These are phyloP conservation scores for Agonopterix alstromeriana DNA, from an alignment of 2,888 invertebrate species.

Conservation along the genomic window DNA sequence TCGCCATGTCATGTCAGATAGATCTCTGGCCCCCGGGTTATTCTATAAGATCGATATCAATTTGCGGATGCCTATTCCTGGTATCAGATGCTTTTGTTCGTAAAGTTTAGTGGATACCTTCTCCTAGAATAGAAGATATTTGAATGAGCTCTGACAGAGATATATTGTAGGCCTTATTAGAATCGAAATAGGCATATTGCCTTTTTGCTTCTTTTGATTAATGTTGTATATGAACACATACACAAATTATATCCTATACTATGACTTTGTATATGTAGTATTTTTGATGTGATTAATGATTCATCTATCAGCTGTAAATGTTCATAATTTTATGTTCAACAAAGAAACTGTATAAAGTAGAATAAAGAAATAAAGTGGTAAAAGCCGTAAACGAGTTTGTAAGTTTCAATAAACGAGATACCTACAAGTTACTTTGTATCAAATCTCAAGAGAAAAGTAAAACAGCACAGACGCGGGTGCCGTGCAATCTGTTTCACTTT, in stretches of 20 bases:
- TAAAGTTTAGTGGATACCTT: background rate
- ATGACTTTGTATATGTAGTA: no score
- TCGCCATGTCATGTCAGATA: background rate
- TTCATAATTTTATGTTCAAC: no score
- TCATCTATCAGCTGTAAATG: no score
- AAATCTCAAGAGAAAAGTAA: slow-evolving; percentile 45
- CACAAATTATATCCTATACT: no score
- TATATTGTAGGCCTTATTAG: background rate
- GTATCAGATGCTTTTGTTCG: slow-evolving; percentile 11
- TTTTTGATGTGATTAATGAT: no score
- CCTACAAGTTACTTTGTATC: slow-evolving; percentile 23
- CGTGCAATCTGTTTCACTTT: slow-evolving; percentile 75
- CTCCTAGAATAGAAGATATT: no score
- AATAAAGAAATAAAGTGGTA: no score
- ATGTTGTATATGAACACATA: no score
- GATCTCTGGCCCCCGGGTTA: slow-evolving; percentile 5
- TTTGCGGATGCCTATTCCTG: slow-evolving; percentile 8
- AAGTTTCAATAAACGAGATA: slow-evolving; percentile 8
- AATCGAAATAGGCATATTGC: background rate
- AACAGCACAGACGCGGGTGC: slow-evolving; percentile 44
- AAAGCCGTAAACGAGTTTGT: no score
- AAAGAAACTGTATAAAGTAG: no score
- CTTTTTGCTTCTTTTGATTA: background rate
- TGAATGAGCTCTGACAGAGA: no score
- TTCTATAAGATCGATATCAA: slow-evolving; percentile 16